These are phyloP conservation scores for Dromiciops gliroides DNA, from an alignment of 2,113 vertebrate species.

Conservation along the genomic window DNA sequence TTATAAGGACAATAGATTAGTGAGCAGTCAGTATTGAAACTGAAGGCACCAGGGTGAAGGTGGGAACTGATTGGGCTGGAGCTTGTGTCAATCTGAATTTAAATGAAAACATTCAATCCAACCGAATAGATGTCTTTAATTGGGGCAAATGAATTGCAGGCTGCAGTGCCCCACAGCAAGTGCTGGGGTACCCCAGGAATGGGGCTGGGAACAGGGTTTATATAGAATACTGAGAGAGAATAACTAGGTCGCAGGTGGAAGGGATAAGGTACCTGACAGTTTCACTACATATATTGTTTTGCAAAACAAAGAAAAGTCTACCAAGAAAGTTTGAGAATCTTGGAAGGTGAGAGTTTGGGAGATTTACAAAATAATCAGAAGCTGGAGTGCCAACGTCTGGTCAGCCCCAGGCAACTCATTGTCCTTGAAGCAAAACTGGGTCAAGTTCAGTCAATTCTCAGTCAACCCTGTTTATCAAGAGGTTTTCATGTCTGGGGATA, in stretches of 20 bases:
- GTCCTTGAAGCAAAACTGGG: background rate
- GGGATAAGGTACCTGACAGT: too few species aligned
- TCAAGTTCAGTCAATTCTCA: too few species aligned
- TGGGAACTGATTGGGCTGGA: background rate
- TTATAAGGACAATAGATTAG: background rate
- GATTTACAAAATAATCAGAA: background rate
- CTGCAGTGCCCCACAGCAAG: background rate
- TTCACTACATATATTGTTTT: background rate
- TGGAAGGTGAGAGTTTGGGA: background rate
- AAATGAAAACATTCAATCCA: background rate
- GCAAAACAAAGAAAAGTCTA: background rate
- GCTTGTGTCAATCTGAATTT: background rate
- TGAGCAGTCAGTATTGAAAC: background rate
- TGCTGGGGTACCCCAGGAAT: background rate
- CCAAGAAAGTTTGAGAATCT: background rate
- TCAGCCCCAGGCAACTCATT: background rate
- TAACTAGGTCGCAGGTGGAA: background rate
- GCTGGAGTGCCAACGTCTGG: background rate
- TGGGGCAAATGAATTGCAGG: background rate
- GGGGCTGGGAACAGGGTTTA: background rate
- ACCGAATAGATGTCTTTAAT: background rate
- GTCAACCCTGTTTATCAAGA: too few species aligned
- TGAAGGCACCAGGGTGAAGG: background rate
- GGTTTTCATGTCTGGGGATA: background rate
- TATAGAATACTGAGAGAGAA: background rate